Evolutionary conservation across 2,113 vertebrate species (phyloP), one percentile per base, ranked within the genome.

Genomic region (Gambusia affinis): DNA sequence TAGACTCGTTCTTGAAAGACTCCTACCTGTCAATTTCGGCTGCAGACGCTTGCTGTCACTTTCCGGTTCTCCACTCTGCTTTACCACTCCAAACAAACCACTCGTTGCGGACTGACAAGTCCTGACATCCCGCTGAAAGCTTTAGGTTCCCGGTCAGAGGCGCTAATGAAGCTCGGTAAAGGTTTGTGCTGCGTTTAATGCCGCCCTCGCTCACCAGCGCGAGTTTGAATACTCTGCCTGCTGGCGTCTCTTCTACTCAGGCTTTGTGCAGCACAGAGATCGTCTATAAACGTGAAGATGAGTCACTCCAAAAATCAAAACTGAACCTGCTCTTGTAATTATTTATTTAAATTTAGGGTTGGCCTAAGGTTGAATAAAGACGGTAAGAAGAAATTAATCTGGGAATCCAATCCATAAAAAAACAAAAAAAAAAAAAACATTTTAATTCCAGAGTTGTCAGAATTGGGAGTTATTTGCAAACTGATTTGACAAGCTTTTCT

Each of bases 1-100:
- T 5, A 47, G 0, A 19, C 44, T 47, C 17, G 44, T 19, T 47
- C 44, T n/a, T 57, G 24, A 57, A 57, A n/a, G 51, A 10, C 19
- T 22, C 87, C 60, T 90, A 91, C 89, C 92, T 89, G 89, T 90
- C 85, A 89, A 31, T 79, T 80, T 71, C 60, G n/a, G 77, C 75
- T 60, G 27, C 79, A 70, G 86, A 67, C 88, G 79, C 73, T 60
- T 35, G 69, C 60, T 78, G 84, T 83, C 89, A 80, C 78, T 77
- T 75, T 66, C 72, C 39, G 78, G 79, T 83, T 81, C 81, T 19
- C 44, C 44, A 19, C 14, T 75, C 60, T 77, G 78, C 54, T 31
- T 37, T 47, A 2, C n/a, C 54, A 3, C 75, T 65, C 54, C 64
- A 33, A 12, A 61, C 57, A 67, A 69, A 35, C 15, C 61, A 31